Evolutionary conservation across 1,140 invertebrate genomes (phyloP), one percentile per base, ranked within the genome.

Genomic region (Zaprionus ornatus): DNA sequence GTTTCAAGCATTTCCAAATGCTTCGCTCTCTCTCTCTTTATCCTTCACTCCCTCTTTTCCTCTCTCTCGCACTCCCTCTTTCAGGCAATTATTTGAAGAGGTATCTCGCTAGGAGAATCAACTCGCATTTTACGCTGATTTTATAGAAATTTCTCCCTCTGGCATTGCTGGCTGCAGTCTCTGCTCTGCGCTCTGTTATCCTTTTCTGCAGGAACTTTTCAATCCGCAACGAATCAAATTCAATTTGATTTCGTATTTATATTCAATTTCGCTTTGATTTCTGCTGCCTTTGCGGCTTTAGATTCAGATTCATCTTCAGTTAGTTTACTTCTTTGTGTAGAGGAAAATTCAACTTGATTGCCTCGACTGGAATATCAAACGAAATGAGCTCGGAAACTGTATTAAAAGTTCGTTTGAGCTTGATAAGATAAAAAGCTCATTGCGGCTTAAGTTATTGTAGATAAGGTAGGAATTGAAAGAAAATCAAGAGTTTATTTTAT

Each of bases 191-290:
- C 9, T 10, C 9, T 32, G 29, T 77, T 74, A 80, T 78, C 67
- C 71, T 65, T 76, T 64, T 78, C 42, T 10, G 61, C 74, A 77
- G 65, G 64, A 81, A 79, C 75, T 81, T 69, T 59, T 19, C 54
- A 64, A 82, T 86, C 63, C 45, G 23, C 37, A 57, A 59, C 42
- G 64, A 69, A 67, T 85, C 60, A 60, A 80, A 80, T 76, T 76
- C 84, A 54, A 84, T 88, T 83, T 81, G 68, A 84, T 87, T 80
- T 88, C 68, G 77, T 83, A 80, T 88, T 87, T 88, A 88, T 87
- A 88, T 87, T 88, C 85, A 88, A 88, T 90, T 88, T 84, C 63
- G 65, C 76, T 77, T 68, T 80, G 83, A 88, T 84, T 84, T 80
- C 73, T 90, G 74, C 80, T 70, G 72, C 68, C 60, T 63, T 77